A percentile compares a stretch with the other conserved stretches of the same genome.
Evolutionary conservation across 2,113 vertebrate species (phyloP).

Genomic region (Tachycineta bicolor): DNA sequence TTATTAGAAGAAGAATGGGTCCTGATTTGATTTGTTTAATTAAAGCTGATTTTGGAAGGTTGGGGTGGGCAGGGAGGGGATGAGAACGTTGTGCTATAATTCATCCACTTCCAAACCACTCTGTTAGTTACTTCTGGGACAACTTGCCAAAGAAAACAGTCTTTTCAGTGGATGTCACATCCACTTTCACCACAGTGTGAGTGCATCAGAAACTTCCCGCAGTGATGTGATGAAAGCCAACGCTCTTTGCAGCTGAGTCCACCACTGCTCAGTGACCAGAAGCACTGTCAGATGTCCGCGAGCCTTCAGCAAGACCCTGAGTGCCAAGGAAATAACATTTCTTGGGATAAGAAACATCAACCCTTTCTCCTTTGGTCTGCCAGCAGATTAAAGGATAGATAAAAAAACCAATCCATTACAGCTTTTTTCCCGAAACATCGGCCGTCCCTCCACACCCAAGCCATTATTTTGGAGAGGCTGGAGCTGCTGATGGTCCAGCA

Average conservation of each 20-base stretch:
- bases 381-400: neutral
- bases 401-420: neutral
- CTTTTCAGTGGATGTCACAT: neutral
- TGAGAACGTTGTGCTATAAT: accelerated
- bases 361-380: neutral
- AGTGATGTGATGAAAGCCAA: neutral
- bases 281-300: neutral
- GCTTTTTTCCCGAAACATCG: neutral
- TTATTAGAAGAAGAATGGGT: neutral
- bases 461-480: neutral
- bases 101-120: neutral
- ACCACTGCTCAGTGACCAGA: neutral
- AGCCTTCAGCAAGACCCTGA: neutral
- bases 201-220: neutral
- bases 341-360: neutral
- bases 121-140: neutral
- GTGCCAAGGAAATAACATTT: neutral
- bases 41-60: neutral
- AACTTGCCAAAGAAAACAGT: neutral
- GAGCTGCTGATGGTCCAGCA: neutral
- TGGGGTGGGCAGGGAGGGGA: neutral
- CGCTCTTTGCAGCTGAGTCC: neutral
- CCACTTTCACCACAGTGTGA: neutral
- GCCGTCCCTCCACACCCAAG: neutral
- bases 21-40: neutral